These are phyloP conservation scores for Sebastes oblongus DNA, from an alignment of 2,797 vertebrate species.

Conservation along the genomic window DNA sequence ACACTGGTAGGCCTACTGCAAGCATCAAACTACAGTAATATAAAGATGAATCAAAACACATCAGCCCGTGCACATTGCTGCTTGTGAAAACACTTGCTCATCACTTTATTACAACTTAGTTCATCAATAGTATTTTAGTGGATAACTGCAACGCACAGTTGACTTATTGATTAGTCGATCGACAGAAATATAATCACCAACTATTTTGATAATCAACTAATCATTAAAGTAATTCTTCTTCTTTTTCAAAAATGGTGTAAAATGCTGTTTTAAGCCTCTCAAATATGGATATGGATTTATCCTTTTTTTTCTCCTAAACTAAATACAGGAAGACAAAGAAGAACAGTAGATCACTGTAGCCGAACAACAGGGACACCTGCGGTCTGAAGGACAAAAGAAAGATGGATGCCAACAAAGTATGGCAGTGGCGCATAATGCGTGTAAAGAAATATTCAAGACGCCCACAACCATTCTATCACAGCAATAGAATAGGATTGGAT, in stretches of 20 bases:
- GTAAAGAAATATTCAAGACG: neutral
- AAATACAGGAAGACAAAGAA: conserved; percentile 4
- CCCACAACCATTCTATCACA: conserved; percentile 13
- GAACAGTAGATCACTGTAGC: neutral
- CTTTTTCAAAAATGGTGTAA: no score
- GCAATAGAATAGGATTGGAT: conserved; percentile 16
- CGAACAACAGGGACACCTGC: neutral
- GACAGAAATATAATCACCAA: no score
- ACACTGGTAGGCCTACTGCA: no score
- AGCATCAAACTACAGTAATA: no score
- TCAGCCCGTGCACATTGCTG: neutral
- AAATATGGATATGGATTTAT: neutral
- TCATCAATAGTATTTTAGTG: neutral
- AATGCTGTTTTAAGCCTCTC: no score
- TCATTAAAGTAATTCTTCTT: no score
- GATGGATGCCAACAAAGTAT: conserved; percentile 29
- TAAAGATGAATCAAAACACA: no score
- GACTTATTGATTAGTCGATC: no score
- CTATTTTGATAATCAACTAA: no score
- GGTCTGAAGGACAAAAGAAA: neutral
- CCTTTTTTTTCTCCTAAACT: neutral
- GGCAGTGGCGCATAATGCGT: conserved; percentile 32
- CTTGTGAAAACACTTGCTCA: neutral
- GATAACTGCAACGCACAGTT: rapidly evolving
- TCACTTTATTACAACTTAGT: neutral